Conservation (phyloP, 2,888 invertebrate genomes). For the Epicampocera succincta region DNA sequence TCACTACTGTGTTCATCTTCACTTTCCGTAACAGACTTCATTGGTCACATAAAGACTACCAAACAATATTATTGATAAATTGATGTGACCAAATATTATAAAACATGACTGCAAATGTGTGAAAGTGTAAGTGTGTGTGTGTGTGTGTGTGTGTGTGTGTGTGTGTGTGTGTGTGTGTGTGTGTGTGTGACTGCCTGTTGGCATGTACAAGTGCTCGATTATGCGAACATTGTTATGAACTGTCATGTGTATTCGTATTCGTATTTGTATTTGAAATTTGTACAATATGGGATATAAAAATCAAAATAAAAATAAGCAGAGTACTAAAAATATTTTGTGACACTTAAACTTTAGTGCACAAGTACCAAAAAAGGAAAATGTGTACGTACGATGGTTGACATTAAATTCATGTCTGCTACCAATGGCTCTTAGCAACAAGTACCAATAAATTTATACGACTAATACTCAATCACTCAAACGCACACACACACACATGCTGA, state of each 20-base stretch:
- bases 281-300: constrained; percentile 25
- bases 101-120: constrained; percentile 32
- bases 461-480: constrained; percentile 20
- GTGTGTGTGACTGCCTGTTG: background rate
- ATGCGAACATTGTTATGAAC: constrained; percentile 4
- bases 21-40: constrained; percentile 34
- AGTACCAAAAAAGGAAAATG: constrained; percentile 3
- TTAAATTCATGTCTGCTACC: constrained; percentile 38
- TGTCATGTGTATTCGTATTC: constrained; percentile 18
- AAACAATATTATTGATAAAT: constrained; percentile 68
- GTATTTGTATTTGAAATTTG: constrained; percentile 8
- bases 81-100: constrained; percentile 54
- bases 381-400: background rate
- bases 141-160: background rate
- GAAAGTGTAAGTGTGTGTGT: background rate
- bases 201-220: background rate
- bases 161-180: background rate
- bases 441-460: constrained; percentile 48
- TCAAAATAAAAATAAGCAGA: constrained; percentile 27
- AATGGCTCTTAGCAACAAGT: constrained; percentile 64
- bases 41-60: constrained; percentile 62
- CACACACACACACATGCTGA: background rate
- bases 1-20: constrained; percentile 18
- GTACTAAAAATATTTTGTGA: constrained; percentile 35
- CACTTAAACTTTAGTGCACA: constrained; percentile 21